Evolutionary conservation across 2,888 invertebrate genomes (phyloP), one percentile per base, ranked within the genome.

Genomic region (Latrodectus elegans): DNA sequence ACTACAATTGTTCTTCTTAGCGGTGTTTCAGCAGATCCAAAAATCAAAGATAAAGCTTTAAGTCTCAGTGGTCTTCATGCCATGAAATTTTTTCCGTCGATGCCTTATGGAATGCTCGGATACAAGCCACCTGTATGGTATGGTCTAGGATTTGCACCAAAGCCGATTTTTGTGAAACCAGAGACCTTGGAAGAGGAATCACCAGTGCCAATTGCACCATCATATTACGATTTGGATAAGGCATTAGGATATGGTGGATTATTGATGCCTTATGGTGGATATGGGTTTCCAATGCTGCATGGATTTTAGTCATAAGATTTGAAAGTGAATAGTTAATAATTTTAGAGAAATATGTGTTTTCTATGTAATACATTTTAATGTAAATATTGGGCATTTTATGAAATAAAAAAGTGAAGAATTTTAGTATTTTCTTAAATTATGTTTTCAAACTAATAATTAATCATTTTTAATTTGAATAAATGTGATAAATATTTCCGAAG

Each of bases 261-360:
- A 1, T 8, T 26, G 38, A 79, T 79, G 79, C 79, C 79, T 22
- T 79, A 79, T 55, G 79, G 79, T 10, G 79, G 79, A 70, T 79
- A 79, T 49, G 67, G 70, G 9, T 79, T 71, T 70, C 79, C 79
- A n/a, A 53, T 78, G 68, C 52, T 77, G 10, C 38, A 64, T 11
- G 77, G 67, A 4, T 60, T 38, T 60, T n/a, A 51, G 14, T 72
- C 38, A 8, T 26, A 14, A 4, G 9, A 0, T 12, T 71, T 22
- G 14, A 10, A 26, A 8, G 22, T 10, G 26, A 70, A 70, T 70
- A 38, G 1, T 0, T 1, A 38, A 38, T 38, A 38, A 38, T 38
- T 38, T 38, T 38, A 0, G 4, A 38, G 38, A 38, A 38, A 38
- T 38, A 38, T 38, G 38, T 38, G 38, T 2, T 38, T 2, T 38